A percentile compares a stretch with the other conserved stretches of the same genome.
phyloP scores from a whole-genome alignment of 2,113 vertebrate species.

The Gulo gulo region DNA sequence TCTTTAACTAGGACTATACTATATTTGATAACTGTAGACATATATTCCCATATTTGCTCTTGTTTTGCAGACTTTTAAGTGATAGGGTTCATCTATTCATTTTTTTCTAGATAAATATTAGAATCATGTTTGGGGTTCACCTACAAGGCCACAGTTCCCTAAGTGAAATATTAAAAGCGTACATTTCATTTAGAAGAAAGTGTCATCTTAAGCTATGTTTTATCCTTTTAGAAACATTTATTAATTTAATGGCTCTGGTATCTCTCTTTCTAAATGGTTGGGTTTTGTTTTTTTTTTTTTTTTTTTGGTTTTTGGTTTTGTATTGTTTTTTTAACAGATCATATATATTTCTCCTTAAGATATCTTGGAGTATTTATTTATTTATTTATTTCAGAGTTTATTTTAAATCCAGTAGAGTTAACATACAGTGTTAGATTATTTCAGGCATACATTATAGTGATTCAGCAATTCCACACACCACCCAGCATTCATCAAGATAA shows the following conservation, averaged over 20 bases:
- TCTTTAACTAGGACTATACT: neutral
- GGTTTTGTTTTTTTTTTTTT: neutral
- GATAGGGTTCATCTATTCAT: neutral
- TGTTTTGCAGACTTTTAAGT: neutral
- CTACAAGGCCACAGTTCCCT: neutral
- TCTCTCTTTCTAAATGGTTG: neutral
- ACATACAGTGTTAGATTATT: neutral
- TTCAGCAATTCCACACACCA: neutral
- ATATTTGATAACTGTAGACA: neutral
- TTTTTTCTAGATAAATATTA: neutral
- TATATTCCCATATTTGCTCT: neutral
- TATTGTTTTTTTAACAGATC: neutral
- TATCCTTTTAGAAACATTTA: neutral
- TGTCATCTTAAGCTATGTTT: neutral
- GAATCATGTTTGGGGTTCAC: neutral
- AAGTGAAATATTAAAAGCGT: neutral
- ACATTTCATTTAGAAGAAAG: neutral
- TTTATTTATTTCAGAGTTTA: neutral
- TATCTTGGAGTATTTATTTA: neutral
- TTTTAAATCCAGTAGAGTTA: neutral
- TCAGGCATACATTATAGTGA: neutral
- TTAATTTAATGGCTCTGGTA: neutral
- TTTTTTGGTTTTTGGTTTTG: too few relatives aligned
- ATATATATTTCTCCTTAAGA: neutral
- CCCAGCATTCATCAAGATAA: neutral